These are phyloP conservation scores for Albula glossodonta DNA, from an alignment of 2,113 vertebrate genomes.

Conservation along the genomic window DNA sequence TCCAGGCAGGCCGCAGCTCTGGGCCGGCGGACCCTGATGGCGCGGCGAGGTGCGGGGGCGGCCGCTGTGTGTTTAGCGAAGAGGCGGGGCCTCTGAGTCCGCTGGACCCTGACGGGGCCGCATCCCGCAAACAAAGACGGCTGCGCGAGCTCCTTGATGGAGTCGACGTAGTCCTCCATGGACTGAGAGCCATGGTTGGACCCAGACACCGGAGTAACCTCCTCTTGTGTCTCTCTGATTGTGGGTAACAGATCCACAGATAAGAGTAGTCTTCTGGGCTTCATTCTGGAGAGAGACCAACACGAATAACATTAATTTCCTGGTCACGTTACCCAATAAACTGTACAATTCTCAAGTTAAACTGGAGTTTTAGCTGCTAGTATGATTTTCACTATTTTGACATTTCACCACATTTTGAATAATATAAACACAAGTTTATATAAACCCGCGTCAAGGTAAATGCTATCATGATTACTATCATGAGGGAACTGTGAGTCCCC, in stretches of 20 bases:
- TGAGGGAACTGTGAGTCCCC: not conserved
- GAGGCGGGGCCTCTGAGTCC: conserved; percentile 53
- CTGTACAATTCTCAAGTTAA: no score
- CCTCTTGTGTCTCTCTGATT: conserved; percentile 71
- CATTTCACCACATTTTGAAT: no score
- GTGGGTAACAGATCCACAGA: conserved; percentile 66
- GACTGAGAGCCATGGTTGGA: conserved; percentile 53
- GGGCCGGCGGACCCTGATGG: conserved; percentile 4
- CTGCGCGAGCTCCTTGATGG: conserved; percentile 70
- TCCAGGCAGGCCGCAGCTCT: conserved; percentile 42
- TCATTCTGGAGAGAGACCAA: conserved; percentile 60
- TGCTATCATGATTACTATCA: not conserved
- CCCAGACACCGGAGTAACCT: conserved; percentile 42
- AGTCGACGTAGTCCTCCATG: conserved; percentile 68
- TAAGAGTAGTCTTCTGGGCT: conserved; percentile 55
- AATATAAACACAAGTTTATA: no score
- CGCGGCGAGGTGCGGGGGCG: conserved; percentile 4
- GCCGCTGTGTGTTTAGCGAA: conserved; percentile 59
- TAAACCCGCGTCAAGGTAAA: no score
- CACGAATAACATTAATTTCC: no score
- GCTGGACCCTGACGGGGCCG: conserved; percentile 58
- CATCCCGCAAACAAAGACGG: conserved; percentile 48
- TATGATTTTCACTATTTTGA: no score
- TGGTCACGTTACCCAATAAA: no score
- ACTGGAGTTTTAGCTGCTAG: no score